Conservation (phyloP, 2,888 invertebrate genomes). For the Nebria brevicollis region DNA sequence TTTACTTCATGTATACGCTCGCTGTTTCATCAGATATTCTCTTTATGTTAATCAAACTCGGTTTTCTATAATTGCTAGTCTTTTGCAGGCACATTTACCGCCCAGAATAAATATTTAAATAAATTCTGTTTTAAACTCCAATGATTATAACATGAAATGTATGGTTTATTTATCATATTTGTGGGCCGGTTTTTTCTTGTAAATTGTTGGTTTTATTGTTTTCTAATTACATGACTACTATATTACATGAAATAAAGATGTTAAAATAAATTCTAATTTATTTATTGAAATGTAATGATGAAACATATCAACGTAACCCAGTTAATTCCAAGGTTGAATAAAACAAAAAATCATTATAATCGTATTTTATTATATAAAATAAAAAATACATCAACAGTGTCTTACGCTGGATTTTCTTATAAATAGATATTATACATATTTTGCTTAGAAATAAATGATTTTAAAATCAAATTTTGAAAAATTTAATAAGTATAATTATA, state of each 20-base stretch:
- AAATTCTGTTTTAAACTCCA: neutral
- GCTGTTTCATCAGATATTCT: neutral
- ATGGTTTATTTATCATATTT: neutral
- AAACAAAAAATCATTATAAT: no score
- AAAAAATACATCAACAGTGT: no score
- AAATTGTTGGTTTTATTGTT: neutral
- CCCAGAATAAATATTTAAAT: neutral
- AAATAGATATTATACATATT: no score
- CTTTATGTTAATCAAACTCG: slow-evolving; percentile 1
- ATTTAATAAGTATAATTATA: no score
- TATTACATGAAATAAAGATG: neutral
- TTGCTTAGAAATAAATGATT: no score
- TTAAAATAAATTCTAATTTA: neutral
- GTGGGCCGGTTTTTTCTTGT: neutral
- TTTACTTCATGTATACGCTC: neutral
- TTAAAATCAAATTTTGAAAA: no score
- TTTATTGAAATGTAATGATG: no score
- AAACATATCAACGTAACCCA: no score
- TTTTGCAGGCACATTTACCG: neutral
- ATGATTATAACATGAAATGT: neutral
- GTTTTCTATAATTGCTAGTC: neutral
- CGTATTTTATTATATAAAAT: no score
- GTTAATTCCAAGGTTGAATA: no score
- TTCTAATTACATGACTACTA: neutral
- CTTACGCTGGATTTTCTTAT: no score